Base-by-base conservation (phyloP, 2,888 invertebrate species). In the Xestobium rufovillosum region DNA sequence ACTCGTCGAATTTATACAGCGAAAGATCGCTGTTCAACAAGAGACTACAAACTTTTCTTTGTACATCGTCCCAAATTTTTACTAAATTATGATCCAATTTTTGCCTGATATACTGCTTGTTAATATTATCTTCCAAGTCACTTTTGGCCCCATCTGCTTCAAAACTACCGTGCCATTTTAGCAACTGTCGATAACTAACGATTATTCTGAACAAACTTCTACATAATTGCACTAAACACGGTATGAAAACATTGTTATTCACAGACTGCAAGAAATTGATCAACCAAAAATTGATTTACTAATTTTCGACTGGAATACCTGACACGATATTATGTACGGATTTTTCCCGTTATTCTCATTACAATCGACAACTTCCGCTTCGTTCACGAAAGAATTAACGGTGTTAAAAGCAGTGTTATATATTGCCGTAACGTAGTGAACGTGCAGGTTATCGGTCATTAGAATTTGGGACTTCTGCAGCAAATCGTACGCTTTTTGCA, bases 341-440 rank as follows among this genome's bases (percentile, higher is more conserved):
- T 80, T 75, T 50, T 81, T 80, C 3, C 70, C 69, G 36, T 72
- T 71, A 28, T 70, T 70, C 29, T 68, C 68, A 2, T 58, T 48
- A 15, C 47, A 49, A 31, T 61, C 59, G 8, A 55, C 39, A 15
- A 51, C 45, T 26, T 64, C 61, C 1, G 55, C 47, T 4, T 65
- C 61, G 31, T 66, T 68, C 40, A 64, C 69, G 55, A 64, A 76
- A 33, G 67, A 71, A 50, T 64, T 71, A 1, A 74, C 61, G 2
- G 72, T 70, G 2, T 69, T 69, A 43, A 72, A 75, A 0, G 89
- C 81, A 0, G 81, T 77, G 43, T 83, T 84, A 48, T 88, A 94
- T 10, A 96, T 87, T 0, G 91, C 87, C 26, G 90, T 90, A 1
- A 91, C 86, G 55, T 90, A 94, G 61, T 95, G 92, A 78, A 96